Evolutionary conservation across 2,113 vertebrate genomes (phyloP).

Genomic region (Festucalex cinctus): DNA sequence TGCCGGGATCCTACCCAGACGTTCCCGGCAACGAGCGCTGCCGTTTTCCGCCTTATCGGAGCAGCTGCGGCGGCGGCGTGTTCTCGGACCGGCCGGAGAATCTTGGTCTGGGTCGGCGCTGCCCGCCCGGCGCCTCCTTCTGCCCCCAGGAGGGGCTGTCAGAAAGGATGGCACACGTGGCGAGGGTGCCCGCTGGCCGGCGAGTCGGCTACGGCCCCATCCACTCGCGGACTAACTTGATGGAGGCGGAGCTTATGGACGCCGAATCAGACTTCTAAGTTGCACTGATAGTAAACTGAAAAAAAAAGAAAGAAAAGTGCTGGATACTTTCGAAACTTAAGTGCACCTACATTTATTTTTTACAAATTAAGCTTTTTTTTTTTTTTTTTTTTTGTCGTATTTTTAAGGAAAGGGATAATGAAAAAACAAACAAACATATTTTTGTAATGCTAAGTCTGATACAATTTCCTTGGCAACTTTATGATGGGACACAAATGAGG

Average conservation of each 20-base stretch:
- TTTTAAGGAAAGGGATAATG: conserved; percentile 26
- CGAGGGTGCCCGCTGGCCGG: conserved; percentile 69
- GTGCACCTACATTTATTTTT: conserved; percentile 12
- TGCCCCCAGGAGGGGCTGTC: conserved; percentile 23
- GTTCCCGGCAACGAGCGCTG: conserved; percentile 52
- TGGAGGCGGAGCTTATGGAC: conserved; percentile 89
- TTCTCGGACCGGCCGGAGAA: conserved; percentile 62
- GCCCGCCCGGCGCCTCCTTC: conserved; percentile 15
- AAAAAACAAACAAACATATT: conserved; percentile 35
- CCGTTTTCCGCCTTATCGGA: conserved; percentile 38
- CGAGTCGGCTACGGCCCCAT: conserved; percentile 75
- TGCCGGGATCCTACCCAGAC: conserved; percentile 68
- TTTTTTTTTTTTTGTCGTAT: too few species aligned
- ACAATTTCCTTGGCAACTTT: conserved; percentile 43
- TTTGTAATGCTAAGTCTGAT: conserved; percentile 42
- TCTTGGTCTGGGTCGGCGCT: conserved; percentile 37
- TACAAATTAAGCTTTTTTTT: neutral
- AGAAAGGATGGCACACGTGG: conserved; percentile 42
- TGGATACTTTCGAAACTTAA: conserved; percentile 68
- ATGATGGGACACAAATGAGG: conserved; percentile 36
- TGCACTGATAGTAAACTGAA: conserved; percentile 34
- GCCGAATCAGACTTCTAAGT: conserved; percentile 86
- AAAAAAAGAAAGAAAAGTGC: conserved; percentile 53
- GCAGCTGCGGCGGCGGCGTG: conserved; percentile 52
- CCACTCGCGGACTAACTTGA: conserved; percentile 89